phyloP scores from a whole-genome alignment of 2,113 vertebrate genomes.

The Pongo pygmaeus region DNA sequence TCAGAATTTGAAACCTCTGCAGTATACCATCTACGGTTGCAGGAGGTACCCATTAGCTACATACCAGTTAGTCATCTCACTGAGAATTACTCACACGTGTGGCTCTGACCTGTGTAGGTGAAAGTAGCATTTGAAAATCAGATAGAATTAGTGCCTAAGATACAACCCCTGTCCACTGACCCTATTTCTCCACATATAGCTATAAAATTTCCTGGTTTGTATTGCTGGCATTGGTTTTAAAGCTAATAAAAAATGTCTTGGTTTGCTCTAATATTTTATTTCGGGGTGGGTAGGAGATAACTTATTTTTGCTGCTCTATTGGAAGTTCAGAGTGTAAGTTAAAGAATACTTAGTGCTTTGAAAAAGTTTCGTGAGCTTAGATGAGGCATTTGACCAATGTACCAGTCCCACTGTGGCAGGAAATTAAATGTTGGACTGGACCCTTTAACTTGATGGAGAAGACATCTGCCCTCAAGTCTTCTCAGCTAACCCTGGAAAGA shows the following conservation, averaged over 20 bases:
- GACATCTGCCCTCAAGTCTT: neutral
- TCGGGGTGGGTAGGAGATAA: neutral
- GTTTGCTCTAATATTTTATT: slow-evolving; percentile 45
- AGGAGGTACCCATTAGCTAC: slow-evolving; percentile 67
- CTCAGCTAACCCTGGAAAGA: neutral
- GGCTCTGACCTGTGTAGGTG: slow-evolving; percentile 17
- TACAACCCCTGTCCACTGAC: slow-evolving; percentile 26
- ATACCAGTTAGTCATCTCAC: slow-evolving; percentile 53
- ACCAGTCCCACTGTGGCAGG: neutral
- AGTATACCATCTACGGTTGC: neutral
- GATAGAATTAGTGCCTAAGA: slow-evolving; percentile 11
- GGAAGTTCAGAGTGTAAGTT: neutral
- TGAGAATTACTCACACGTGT: slow-evolving; percentile 65
- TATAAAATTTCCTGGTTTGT: neutral
- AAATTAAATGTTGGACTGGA: neutral
- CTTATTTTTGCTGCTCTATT: neutral
- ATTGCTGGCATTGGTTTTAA: neutral
- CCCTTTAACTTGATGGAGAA: neutral
- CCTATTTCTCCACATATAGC: neutral
- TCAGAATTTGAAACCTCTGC: neutral
- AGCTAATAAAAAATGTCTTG: neutral
- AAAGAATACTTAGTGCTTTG: slow-evolving; percentile 35
- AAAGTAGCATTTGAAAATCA: slow-evolving; percentile 62
- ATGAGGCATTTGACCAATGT: neutral
- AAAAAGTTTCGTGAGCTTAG: neutral